These are phyloP conservation scores for Notiomystis cincta DNA, from an alignment of 2,113 vertebrate species.

Conservation along the genomic window DNA sequence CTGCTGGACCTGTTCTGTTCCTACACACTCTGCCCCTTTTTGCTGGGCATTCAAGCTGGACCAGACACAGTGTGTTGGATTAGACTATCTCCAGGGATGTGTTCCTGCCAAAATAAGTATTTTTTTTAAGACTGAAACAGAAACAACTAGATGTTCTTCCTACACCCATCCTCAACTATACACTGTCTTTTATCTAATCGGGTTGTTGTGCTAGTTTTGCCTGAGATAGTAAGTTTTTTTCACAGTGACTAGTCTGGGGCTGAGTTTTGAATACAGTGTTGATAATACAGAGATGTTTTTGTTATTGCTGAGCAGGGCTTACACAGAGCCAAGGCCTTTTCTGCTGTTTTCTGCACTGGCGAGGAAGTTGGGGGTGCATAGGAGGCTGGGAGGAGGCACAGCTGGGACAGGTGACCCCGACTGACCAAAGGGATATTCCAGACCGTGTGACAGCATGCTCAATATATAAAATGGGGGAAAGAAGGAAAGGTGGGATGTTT, in stretches of 20 bases:
- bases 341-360: rapidly evolving
- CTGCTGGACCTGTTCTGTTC: background rate
- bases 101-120: background rate
- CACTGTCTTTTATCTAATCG: no score
- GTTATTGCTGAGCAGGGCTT: background rate
- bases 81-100: background rate
- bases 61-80: no score
- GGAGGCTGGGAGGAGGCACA: background rate
- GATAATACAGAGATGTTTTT: background rate
- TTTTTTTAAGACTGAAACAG: background rate
- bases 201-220: background rate
- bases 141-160: background rate
- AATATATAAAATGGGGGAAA: background rate
- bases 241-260: background rate
- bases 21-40: background rate
- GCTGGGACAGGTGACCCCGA: background rate
- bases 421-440: background rate
- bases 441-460: background rate
- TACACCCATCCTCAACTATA: no score
- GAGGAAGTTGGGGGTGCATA: background rate
- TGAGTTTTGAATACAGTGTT: background rate
- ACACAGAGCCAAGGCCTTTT: background rate
- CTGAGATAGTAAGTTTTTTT: background rate
- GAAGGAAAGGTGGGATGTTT: background rate
- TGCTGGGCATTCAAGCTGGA: background rate